Evolutionary conservation across 1,140 invertebrate species (phyloP).

Genomic region (Drosophila insularis): DNA sequence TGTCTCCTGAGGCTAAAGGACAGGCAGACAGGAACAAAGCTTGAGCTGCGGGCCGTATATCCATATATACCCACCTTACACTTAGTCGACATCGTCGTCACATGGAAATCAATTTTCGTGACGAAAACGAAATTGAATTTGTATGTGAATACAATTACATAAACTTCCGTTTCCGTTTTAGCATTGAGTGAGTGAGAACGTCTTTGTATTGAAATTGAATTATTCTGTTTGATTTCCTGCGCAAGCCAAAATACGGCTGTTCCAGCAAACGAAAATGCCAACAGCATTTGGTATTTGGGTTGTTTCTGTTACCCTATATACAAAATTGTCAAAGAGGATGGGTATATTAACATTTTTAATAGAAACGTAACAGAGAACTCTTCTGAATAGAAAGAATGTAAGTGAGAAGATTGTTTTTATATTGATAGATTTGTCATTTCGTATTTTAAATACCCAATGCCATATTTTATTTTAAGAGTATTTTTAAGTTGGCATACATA

Average conservation of each 20-base stretch:
- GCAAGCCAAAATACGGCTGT: conserved; percentile 70
- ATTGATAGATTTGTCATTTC: too few relatives aligned
- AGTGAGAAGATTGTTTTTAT: too few relatives aligned
- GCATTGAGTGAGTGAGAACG: conserved; percentile 44
- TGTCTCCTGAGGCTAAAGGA: neutral
- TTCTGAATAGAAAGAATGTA: too few relatives aligned
- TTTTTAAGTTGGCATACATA: neutral
- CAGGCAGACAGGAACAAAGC: conserved; percentile 12
- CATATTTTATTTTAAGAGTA: neutral
- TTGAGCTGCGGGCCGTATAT: conserved; percentile 33
- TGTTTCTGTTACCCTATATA: neutral
- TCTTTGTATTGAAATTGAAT: conserved; percentile 80
- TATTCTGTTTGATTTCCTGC: conserved; percentile 81
- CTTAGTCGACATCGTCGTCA: conserved; percentile 22
- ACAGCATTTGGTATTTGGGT: conserved; percentile 17
- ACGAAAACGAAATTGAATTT: conserved; percentile 75
- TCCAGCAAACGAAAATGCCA: conserved; percentile 37
- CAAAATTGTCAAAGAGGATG: too few relatives aligned
- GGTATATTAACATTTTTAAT: too few relatives aligned
- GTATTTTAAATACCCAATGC: too few relatives aligned
- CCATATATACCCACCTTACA: neutral
- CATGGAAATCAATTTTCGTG: conserved; percentile 74
- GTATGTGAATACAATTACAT: conserved; percentile 79
- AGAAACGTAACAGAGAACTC: too few relatives aligned
- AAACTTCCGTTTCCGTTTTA: conserved; percentile 72